Conservation (phyloP, 2,113 vertebrate species). For the Collichthys lucidus region DNA sequence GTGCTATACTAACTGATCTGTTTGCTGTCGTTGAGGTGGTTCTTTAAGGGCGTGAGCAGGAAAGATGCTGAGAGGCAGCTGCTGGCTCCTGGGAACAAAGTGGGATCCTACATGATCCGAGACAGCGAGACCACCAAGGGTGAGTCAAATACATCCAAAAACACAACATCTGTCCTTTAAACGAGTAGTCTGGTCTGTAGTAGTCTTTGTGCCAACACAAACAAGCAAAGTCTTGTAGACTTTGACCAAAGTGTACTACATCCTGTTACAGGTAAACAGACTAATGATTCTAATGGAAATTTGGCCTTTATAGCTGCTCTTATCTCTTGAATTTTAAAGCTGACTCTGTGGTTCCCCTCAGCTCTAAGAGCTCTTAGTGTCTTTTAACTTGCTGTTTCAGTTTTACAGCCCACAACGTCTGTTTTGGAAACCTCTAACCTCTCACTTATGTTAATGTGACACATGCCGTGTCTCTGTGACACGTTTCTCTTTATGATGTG, state of each 20-base stretch:
- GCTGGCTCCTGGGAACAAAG: constrained; percentile 87
- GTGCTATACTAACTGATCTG: constrained; percentile 25
- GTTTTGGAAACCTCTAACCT: too few species aligned
- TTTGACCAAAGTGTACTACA: too few species aligned
- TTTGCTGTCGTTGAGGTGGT: constrained; percentile 88
- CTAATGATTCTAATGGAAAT: too few species aligned
- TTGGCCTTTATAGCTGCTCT: not conserved
- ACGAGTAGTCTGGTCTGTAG: not conserved
- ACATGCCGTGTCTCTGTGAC: too few species aligned
- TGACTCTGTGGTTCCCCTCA: not conserved
- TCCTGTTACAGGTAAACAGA: too few species aligned
- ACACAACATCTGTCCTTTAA: not conserved
- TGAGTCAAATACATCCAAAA: constrained; percentile 72
- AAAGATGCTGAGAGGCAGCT: constrained; percentile 95
- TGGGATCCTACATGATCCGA: constrained; percentile 94
- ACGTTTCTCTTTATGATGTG: too few species aligned
- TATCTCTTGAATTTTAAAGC: not conserved
- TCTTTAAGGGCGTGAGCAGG: constrained; percentile 92
- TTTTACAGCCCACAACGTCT: too few species aligned
- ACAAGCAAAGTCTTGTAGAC: not conserved
- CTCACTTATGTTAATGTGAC: too few species aligned
- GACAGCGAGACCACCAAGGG: constrained; percentile 96
- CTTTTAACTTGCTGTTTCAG: not conserved
- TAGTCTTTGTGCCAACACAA: too few species aligned
- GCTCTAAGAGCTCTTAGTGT: not conserved